Conservation (phyloP, 2,888 invertebrate species). For the Seira sanloemensis region DNA sequence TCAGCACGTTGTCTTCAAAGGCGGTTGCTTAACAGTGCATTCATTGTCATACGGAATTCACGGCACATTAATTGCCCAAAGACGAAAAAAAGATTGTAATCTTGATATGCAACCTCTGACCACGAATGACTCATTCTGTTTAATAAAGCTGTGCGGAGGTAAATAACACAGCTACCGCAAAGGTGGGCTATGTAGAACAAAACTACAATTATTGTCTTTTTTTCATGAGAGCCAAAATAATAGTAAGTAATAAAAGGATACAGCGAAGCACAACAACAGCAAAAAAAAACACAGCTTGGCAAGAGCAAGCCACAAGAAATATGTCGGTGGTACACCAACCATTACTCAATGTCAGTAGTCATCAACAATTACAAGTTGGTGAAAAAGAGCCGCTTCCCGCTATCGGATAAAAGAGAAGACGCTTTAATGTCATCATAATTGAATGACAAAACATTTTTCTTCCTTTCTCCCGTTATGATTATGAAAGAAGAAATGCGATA, state of each 20-base stretch:
- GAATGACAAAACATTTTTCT: neutral
- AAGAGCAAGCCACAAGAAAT: neutral
- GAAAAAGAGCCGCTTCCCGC: constrained; percentile 3
- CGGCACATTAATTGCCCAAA: neutral
- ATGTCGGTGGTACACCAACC: neutral
- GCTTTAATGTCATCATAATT: neutral
- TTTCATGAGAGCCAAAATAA: too few species aligned
- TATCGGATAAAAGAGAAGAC: neutral
- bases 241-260: too few species aligned
- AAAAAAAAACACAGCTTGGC: neutral
- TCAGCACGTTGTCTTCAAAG: neutral
- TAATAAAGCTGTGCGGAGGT: too few species aligned
- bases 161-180: too few species aligned
- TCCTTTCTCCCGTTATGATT: neutral
- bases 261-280: too few species aligned
- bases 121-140: neutral
- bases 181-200: too few species aligned
- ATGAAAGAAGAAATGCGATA: neutral
- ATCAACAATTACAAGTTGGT: neutral
- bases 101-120: neutral
- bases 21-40: neutral
- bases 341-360: neutral
- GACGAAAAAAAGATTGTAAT: neutral
- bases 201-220: too few species aligned
- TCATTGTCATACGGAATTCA: neutral